Percentiles rank a stretch among this genome's conserved stretches.
Conservation (phyloP, 30 jellyfish, hydroid and myxozoan genomes). For the Rhopilema esculentum region DNA sequence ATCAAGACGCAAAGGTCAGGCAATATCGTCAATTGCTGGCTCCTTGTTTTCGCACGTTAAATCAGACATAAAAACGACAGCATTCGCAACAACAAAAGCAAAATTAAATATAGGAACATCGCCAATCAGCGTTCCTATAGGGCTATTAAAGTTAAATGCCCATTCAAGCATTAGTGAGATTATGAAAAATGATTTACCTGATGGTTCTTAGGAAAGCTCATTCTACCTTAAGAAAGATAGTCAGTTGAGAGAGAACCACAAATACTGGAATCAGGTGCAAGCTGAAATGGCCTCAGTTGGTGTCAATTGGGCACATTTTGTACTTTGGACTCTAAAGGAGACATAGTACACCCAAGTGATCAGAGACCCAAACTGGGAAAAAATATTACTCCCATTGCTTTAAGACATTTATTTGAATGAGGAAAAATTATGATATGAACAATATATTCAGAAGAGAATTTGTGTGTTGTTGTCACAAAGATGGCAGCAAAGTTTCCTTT, state of each 20-base stretch:
- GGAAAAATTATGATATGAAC: background rate
- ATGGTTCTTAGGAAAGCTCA: background rate
- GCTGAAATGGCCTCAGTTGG: conserved; percentile 20
- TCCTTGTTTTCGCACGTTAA: too few relatives aligned
- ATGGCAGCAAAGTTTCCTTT: background rate
- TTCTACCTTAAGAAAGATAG: conserved; percentile 7
- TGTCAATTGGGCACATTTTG: conserved; percentile 25
- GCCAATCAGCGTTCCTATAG: too few relatives aligned
- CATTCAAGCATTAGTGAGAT: conserved; percentile 22
- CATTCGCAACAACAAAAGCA: too few relatives aligned
- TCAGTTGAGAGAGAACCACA: background rate
- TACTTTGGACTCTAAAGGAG: conserved; percentile 8
- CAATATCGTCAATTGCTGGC: too few relatives aligned
- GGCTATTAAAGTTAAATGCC: conserved; percentile 39
- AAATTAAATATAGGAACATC: too few relatives aligned
- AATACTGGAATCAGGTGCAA: conserved; percentile 25
- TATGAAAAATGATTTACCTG: conserved; percentile 1
- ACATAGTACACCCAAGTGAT: background rate
- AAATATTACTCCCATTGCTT: background rate
- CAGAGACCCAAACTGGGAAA: conserved; percentile 4
- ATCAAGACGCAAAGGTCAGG: too few relatives aligned
- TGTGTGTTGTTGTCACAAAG: background rate
- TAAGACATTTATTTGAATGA: conserved; percentile 1
- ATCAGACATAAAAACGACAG: too few relatives aligned
- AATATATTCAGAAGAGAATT: background rate